Evolutionary conservation across 2,888 invertebrate species (phyloP), one percentile per base, ranked within the genome.

Genomic region (Chromoteleia sp.): DNA sequence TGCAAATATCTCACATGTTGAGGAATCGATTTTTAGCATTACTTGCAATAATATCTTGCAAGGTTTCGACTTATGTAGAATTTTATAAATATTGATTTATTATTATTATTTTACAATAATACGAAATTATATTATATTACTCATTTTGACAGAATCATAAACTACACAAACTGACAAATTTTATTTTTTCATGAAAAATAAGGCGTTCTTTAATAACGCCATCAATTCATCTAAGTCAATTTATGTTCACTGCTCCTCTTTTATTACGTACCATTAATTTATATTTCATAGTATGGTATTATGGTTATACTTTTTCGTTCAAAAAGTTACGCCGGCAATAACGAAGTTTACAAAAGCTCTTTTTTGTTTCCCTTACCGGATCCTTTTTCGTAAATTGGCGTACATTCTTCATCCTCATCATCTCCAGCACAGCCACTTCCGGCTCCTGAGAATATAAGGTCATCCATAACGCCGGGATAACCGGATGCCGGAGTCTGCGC

Each of bases 391-490:
- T 96, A 96, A 30, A 96, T 93, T 8, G 97, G 97, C 0, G 95
- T 94, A 89, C 98, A 98, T 85, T 98, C 98, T 87, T 98, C 98
- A 90, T 98, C 98, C 87, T 94, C 94, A 88, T 98, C 98, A 87
- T 97, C 98, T 79, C 96, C 96, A 48, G 96, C 94, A 88, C 98
- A 98, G 0, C 97, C 98, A 1, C 97, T 97, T 0, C 98, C 97
- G 0, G 97, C 97, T 0, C 98, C 98, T 6, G 97, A 97, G 92
- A 96, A 97, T 65, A 98, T 97, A 80, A 98, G 93, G 92, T 98
- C 98, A 91, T 98, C 98, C 88, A 96, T 94, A 0, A 96, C 95
- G 6, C 94, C 94, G 0, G 95, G 94, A 90, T 95, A 96, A 0
- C 96, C 96, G 39, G 96, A 96, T 0, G 97, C 96, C 17, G 97